phyloP scores from a whole-genome alignment of 2,113 vertebrate species.

The Parus major region DNA sequence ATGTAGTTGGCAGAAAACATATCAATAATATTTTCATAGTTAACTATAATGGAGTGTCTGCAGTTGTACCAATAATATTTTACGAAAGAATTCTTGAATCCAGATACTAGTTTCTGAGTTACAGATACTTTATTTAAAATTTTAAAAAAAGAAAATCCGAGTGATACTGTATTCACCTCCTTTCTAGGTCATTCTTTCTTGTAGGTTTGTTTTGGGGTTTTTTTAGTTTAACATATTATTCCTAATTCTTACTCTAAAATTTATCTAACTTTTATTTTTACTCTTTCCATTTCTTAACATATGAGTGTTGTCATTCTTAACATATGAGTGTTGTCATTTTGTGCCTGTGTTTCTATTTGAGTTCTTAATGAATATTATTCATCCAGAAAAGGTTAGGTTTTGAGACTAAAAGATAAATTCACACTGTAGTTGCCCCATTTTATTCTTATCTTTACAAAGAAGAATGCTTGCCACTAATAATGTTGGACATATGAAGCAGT shows the following conservation, averaged over 20 bases:
- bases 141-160: not conserved
- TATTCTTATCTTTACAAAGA: not conserved
- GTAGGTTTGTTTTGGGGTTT: not conserved
- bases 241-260: not conserved
- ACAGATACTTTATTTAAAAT: not conserved
- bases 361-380: not conserved
- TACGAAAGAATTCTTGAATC: not conserved
- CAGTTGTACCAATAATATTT: not conserved
- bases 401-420: not conserved
- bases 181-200: not conserved
- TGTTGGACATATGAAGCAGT: not conserved
- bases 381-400: not conserved
- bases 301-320: not conserved
- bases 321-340: not conserved
- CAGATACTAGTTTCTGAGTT: not conserved
- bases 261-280: not conserved
- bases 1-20: not conserved
- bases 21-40: not conserved
- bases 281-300: not conserved
- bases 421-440: not conserved
- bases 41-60: not conserved
- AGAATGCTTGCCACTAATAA: not conserved
- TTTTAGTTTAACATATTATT: not conserved
- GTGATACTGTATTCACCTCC: rapidly evolving
- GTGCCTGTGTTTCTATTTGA: not conserved